Evolutionary conservation across 2,888 invertebrate species (phyloP), one percentile per base, ranked within the genome.

Genomic region (Lasioglossum lativentre): DNA sequence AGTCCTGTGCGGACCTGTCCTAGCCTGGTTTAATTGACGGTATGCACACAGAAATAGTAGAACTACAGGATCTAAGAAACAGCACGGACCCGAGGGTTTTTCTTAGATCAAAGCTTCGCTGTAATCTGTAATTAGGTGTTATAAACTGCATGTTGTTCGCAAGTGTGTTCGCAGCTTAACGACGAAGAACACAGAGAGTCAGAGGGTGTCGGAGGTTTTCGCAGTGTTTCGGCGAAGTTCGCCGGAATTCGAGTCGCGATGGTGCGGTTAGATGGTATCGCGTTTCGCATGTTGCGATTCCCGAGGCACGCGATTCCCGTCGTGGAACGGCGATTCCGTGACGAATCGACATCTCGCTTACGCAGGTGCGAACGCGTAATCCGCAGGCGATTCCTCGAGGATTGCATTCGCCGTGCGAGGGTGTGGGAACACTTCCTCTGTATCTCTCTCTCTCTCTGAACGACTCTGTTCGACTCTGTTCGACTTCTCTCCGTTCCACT

Each of bases 361-460:
- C 89, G 86, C 88, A 87, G 84, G 89, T 91, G 90, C 88, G 87
- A 90, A 88, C 85, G 92, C 91, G 91, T 88, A 88, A 90, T 90
- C 82, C 89, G 86, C 84, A 70, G 85, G 86, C 86, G 88, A 90
- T 89, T 90, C 85, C 82, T 76, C 86, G 82, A 78, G 87, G 86
- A 87, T 89, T 86, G 87, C 81, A 85, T 85, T 86, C 83, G 68
- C 86, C 66, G 27, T 19, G 30, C 77, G 73, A 83, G 86, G 79
- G 86, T 83, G 88, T 83, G 88, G 85, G 86, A 85, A 89, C 45
- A 45, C 83, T 76, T 80, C 75, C 30, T 40, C 66, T 4, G 14
- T 34, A 34, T 34, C 66, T 1, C 34, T 34, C 59, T 34, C 66
- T 34, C 66, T 1, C 34, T 34, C 59, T 1, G 4, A 86, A 86